These are phyloP conservation scores for Drosophila quinaria DNA, from an alignment of 2,888 invertebrate species.

Conservation along the genomic window DNA sequence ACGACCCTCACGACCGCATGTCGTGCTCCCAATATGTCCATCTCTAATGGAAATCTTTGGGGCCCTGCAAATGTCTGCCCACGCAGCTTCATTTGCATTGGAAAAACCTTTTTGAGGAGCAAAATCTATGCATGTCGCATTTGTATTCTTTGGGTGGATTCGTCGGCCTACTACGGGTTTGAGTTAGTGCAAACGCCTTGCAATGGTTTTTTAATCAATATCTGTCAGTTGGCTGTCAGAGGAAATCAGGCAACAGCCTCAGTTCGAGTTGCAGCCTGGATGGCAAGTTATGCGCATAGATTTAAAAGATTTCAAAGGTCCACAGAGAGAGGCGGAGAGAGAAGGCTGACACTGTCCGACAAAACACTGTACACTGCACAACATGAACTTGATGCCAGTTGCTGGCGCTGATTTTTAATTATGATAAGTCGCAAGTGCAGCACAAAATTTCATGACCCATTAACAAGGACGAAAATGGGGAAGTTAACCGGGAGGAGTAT, in stretches of 20 bases:
- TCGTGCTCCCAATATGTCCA: slow-evolving; percentile 18
- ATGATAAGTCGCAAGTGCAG: slow-evolving; percentile 62
- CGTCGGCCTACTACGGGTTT: slow-evolving; percentile 44
- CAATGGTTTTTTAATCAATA: slow-evolving; percentile 75
- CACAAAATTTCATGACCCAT: slow-evolving; percentile 53
- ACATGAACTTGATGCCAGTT: slow-evolving; percentile 69
- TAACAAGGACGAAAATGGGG: slow-evolving; percentile 30
- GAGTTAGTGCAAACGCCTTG: slow-evolving; percentile 48
- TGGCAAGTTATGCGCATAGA: slow-evolving; percentile 77
- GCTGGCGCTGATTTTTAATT: slow-evolving; percentile 70
- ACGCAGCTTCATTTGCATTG: slow-evolving; percentile 77
- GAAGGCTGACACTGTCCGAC: slow-evolving; percentile 47
- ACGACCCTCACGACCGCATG: slow-evolving; percentile 8
- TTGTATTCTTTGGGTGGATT: slow-evolving; percentile 38
- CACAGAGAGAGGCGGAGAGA: slow-evolving; percentile 12
- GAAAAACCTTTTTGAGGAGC: slow-evolving; percentile 53
- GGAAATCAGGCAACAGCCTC: slow-evolving; percentile 57
- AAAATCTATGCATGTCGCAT: slow-evolving; percentile 42
- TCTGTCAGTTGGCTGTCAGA: slow-evolving; percentile 77
- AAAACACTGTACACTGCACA: slow-evolving; percentile 30
- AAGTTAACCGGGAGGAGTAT: slow-evolving; percentile 23
- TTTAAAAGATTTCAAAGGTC: slow-evolving; percentile 55
- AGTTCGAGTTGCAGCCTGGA: slow-evolving; percentile 16
- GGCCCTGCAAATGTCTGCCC: slow-evolving; percentile 55
- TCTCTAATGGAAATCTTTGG: slow-evolving; percentile 42